These are phyloP conservation scores for Anthoptus insignis DNA, from an alignment of 2,888 invertebrate species.

Conservation along the genomic window DNA sequence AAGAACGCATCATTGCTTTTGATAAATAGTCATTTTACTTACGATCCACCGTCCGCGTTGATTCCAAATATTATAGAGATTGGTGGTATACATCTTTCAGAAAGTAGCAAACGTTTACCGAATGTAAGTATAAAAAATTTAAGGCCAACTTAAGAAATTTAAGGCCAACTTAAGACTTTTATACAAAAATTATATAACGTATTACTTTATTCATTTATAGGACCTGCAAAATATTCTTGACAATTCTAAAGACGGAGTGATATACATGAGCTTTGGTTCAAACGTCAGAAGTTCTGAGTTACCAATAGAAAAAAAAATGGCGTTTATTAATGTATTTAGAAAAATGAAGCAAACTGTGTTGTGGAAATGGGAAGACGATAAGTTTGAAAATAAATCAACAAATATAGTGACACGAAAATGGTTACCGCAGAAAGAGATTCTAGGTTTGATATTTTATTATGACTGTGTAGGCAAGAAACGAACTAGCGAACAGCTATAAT, in stretches of 20 bases:
- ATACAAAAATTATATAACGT: too few species aligned
- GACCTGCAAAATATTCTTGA: slow-evolving; percentile 83
- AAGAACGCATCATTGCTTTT: slow-evolving; percentile 72
- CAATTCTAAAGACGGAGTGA: slow-evolving; percentile 78
- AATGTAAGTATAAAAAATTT: slow-evolving; percentile 61
- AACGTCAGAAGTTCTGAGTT: slow-evolving; percentile 83
- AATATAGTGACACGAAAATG: slow-evolving; percentile 88
- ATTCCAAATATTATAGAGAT: slow-evolving; percentile 86
- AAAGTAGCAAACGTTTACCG: slow-evolving; percentile 61
- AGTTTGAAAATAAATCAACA: slow-evolving; percentile 77
- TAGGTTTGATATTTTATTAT: slow-evolving; percentile 71
- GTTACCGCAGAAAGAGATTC: slow-evolving; percentile 89
- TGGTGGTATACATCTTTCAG: slow-evolving; percentile 82
- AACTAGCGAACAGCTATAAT: too few species aligned
- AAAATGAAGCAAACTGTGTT: slow-evolving; percentile 87
- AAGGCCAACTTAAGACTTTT: too few species aligned
- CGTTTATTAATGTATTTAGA: slow-evolving; percentile 85
- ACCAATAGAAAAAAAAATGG: slow-evolving; percentile 71
- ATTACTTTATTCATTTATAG: slow-evolving; percentile 58
- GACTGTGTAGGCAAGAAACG: too few species aligned
- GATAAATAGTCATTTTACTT: slow-evolving; percentile 80
- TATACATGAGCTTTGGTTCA: slow-evolving; percentile 87
- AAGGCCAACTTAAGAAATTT: too few species aligned
- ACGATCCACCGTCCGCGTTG: slow-evolving; percentile 74
- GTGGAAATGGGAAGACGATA: slow-evolving; percentile 89